These are phyloP conservation scores for Julus scandinavius DNA, from an alignment of 2,888 invertebrate species.

Conservation along the genomic window DNA sequence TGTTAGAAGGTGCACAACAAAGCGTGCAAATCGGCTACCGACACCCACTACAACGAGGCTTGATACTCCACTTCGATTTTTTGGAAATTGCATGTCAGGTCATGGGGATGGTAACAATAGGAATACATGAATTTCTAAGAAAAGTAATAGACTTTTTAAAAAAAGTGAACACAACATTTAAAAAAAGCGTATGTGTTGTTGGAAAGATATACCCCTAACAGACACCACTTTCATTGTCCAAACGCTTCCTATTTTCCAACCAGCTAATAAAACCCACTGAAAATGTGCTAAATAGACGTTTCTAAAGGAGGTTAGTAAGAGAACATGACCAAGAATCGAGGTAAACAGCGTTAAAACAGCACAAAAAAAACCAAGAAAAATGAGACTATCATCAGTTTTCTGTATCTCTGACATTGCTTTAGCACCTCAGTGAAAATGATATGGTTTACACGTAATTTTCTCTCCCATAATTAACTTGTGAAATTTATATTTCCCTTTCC, in stretches of 20 bases:
- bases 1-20: neutral
- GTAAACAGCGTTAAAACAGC: neutral
- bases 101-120: neutral
- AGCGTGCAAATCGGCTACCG: slow-evolving; percentile 2
- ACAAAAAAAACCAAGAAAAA: neutral
- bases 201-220: neutral
- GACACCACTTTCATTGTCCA: neutral
- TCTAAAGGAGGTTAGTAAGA: slow-evolving; percentile 8
- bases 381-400: neutral
- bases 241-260: neutral
- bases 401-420: neutral
- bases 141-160: neutral
- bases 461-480: slow-evolving; percentile 33
- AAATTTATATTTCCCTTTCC: neutral
- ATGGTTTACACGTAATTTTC: slow-evolving; percentile 3
- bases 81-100: neutral
- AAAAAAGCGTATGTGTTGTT: slow-evolving; percentile 1
- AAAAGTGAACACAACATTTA: slow-evolving; percentile 22
- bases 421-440: neutral
- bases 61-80: neutral
- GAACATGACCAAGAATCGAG: slow-evolving; percentile 5
- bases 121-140: neutral
- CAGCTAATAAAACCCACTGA: neutral
- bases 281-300: slow-evolving; percentile 21
- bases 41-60: slow-evolving; percentile 1